phyloP scores from a whole-genome alignment of 2,113 vertebrate genomes.

The Peromyscus leucopus region DNA sequence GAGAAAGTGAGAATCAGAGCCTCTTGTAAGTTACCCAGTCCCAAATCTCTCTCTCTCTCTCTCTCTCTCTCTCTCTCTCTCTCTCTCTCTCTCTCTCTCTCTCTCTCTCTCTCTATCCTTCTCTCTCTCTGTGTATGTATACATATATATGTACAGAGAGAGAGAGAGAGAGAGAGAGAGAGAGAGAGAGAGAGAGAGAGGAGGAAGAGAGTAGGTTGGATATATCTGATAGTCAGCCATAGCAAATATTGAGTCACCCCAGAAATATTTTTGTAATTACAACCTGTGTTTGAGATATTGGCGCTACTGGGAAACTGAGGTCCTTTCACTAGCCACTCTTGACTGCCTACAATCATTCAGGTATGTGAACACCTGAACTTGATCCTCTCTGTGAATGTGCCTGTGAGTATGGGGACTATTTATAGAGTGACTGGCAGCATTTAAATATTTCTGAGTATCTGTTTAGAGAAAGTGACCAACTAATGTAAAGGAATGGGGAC shows the following conservation, averaged over 20 bases:
- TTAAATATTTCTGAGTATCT: neutral
- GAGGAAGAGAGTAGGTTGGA: neutral
- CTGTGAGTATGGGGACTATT: neutral
- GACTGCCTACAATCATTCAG: neutral
- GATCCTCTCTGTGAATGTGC: neutral
- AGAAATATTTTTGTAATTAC: neutral
- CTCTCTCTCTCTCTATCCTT: no score
- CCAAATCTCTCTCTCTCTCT: neutral
- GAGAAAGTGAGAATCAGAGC: neutral
- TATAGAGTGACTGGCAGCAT: neutral
- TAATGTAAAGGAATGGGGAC: neutral
- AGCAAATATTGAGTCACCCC: no score
- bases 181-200: no score
- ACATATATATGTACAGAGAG: neutral
- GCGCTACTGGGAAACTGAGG: neutral
- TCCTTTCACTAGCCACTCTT: neutral
- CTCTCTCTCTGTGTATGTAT: no score
- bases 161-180: no score
- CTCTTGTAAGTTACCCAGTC: neutral
- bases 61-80: no score
- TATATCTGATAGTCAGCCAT: neutral
- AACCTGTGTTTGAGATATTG: neutral
- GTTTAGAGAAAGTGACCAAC: neutral
- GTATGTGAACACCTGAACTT: neutral
- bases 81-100: no score